These are phyloP conservation scores for Euwallacea fornicatus DNA, from an alignment of 1,140 invertebrate genomes.

Conservation along the genomic window DNA sequence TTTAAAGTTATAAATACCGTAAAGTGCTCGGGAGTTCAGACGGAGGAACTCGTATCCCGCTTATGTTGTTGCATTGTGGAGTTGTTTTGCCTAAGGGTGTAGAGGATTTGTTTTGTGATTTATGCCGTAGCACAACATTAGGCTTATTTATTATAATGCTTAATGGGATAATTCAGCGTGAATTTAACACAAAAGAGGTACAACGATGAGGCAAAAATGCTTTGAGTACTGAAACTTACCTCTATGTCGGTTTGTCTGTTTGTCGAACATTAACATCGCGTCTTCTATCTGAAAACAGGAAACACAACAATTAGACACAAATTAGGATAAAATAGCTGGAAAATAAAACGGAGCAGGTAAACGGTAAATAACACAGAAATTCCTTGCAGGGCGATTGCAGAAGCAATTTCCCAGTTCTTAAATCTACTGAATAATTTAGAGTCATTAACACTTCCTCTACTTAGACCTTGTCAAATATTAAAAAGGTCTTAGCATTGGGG, in stretches of 20 bases:
- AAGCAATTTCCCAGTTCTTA: conserved; percentile 27
- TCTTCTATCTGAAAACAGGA: conserved; percentile 93
- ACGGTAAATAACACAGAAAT: not conserved
- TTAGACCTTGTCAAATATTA: conserved; percentile 31
- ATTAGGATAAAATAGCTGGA: not conserved
- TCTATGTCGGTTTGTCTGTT: conserved; percentile 99
- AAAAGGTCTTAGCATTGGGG: conserved; percentile 27
- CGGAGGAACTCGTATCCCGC: no score
- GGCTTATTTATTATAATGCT: no score
- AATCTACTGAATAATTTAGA: conserved; percentile 26
- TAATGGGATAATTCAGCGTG: no score
- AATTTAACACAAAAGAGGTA: no score
- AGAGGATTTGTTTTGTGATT: no score
- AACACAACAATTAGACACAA: conserved; percentile 8
- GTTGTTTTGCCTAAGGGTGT: no score
- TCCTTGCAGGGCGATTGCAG: conserved; percentile 5
- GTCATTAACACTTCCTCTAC: conserved; percentile 33
- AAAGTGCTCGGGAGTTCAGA: no score
- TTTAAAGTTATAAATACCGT: no score
- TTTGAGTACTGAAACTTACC: conserved; percentile 65
- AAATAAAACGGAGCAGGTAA: no score
- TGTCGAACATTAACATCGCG: conserved; percentile 99
- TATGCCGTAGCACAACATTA: no score
- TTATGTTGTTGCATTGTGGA: no score
- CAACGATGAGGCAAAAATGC: no score